phyloP scores from a whole-genome alignment of 1,140 invertebrate genomes.

The Eciton burchellii region DNA sequence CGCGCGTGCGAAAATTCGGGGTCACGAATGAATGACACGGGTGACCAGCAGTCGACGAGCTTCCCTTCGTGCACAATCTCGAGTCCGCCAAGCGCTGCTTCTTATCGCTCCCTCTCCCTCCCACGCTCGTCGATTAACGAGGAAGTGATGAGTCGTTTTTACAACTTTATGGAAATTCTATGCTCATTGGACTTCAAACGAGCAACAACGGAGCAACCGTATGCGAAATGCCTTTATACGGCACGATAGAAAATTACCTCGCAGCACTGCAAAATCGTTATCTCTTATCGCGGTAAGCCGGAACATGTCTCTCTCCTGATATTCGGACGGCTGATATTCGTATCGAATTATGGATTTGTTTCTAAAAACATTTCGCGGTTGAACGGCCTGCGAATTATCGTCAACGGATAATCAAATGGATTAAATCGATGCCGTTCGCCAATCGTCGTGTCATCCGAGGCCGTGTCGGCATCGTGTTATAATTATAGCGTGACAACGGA shows the following conservation, averaged over 20 bases:
- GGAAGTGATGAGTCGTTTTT: constrained; percentile 17
- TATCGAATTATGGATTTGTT: background rate
- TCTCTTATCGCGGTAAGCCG: background rate
- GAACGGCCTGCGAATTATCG: background rate
- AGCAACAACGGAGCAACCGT: background rate
- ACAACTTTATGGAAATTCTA: background rate
- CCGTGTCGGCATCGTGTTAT: constrained; percentile 24
- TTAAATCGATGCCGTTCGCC: constrained; percentile 15
- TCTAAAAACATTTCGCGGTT: background rate
- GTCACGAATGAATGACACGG: background rate
- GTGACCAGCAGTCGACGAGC: background rate
- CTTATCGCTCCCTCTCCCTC: constrained; percentile 9
- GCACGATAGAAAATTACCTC: background rate
- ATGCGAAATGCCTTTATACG: background rate
- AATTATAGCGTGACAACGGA: constrained; percentile 45
- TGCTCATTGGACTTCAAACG: background rate
- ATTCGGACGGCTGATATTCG: background rate
- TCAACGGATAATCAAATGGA: constrained; percentile 7
- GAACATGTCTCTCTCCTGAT: background rate
- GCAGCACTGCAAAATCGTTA: background rate
- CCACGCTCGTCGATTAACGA: background rate
- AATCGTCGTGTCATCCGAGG: constrained; percentile 2
- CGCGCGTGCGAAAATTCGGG: background rate
- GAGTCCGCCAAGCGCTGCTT: background rate
- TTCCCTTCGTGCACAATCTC: constrained; percentile 15